A percentile compares a stretch with the other conserved stretches of the same genome.
Evolutionary conservation across 2,888 invertebrate species (phyloP).

Genomic region (Chymomyza amoena): DNA sequence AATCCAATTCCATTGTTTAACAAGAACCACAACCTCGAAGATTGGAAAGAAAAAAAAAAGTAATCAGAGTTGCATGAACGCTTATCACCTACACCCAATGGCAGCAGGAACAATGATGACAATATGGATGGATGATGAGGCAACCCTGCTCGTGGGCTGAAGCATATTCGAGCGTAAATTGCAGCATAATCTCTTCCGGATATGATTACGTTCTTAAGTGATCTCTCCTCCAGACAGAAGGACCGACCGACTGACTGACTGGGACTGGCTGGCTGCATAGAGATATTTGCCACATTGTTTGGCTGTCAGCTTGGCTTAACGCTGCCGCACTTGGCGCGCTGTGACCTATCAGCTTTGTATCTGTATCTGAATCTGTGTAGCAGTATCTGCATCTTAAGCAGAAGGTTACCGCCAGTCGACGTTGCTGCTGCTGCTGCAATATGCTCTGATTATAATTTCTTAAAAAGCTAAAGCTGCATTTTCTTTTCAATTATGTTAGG

Average conservation of each 20-base stretch:
- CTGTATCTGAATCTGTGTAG: slow-evolving; percentile 27
- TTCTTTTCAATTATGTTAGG: slow-evolving; percentile 68
- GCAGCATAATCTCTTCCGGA: slow-evolving; percentile 75
- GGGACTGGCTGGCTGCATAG: neutral
- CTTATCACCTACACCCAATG: slow-evolving; percentile 64
- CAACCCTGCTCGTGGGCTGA: slow-evolving; percentile 1
- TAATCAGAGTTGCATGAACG: slow-evolving; percentile 31
- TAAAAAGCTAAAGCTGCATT: slow-evolving; percentile 75
- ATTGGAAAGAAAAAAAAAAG: slow-evolving; percentile 11
- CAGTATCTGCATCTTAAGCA: slow-evolving; percentile 12
- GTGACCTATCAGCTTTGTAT: slow-evolving; percentile 77
- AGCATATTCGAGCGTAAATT: slow-evolving; percentile 60
- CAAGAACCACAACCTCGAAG: slow-evolving; percentile 21
- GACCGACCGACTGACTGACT: slow-evolving; percentile 15
- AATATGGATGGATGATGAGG: neutral
- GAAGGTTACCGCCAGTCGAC: slow-evolving; percentile 18
- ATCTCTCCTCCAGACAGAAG: slow-evolving; percentile 39
- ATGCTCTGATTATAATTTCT: slow-evolving; percentile 73
- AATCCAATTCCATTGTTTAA: slow-evolving; percentile 73
- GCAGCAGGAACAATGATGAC: neutral
- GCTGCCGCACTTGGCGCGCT: slow-evolving; percentile 31
- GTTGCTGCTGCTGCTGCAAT: slow-evolving; percentile 41
- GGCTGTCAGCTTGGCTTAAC: slow-evolving; percentile 26
- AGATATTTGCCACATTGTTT: slow-evolving; percentile 5
- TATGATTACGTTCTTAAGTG: slow-evolving; percentile 72